Percentiles rank a stretch among this genome's conserved stretches.
phyloP scores from a whole-genome alignment of 2,888 invertebrate genomes.

The Euplagia quadripunctaria region DNA sequence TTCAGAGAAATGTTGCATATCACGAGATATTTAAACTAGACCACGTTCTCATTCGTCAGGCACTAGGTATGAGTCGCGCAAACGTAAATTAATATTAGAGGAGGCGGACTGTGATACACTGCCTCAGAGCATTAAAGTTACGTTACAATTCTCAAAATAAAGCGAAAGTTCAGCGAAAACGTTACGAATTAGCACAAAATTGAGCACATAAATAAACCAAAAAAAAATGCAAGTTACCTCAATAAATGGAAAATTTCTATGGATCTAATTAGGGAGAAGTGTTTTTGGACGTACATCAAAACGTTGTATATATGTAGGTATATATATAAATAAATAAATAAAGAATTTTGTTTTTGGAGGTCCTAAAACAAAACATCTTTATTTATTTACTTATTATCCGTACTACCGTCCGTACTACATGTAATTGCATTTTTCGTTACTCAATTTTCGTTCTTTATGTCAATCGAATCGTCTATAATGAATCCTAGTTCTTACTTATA shows the following conservation, averaged over 20 bases:
- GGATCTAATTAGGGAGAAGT: too few relatives aligned
- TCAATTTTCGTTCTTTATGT: neutral
- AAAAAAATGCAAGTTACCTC: neutral
- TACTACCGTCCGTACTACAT: too few relatives aligned
- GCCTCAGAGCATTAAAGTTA: neutral
- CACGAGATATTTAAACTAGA: constrained; percentile 8
- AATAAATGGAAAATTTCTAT: neutral
- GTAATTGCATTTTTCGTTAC: constrained; percentile 11
- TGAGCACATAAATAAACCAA: neutral
- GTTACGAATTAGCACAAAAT: constrained; percentile 7
- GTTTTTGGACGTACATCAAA: neutral
- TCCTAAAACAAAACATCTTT: too few relatives aligned
- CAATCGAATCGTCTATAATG: constrained; percentile 3
- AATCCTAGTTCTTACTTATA: too few relatives aligned
- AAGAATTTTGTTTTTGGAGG: too few relatives aligned
- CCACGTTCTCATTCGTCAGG: constrained; percentile 9
- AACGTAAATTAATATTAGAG: constrained; percentile 20
- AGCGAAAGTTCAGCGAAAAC: constrained; percentile 14
- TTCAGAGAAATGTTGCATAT: constrained; percentile 12
- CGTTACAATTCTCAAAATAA: constrained; percentile 6
- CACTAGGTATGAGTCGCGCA: constrained; percentile 5
- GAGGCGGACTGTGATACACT: constrained; percentile 4
- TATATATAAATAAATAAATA: too few relatives aligned
- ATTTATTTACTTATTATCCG: too few relatives aligned
- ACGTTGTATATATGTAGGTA: too few relatives aligned